Base-by-base conservation (phyloP, 2,113 vertebrate species). In the Thamnophis sirtalis region DNA sequence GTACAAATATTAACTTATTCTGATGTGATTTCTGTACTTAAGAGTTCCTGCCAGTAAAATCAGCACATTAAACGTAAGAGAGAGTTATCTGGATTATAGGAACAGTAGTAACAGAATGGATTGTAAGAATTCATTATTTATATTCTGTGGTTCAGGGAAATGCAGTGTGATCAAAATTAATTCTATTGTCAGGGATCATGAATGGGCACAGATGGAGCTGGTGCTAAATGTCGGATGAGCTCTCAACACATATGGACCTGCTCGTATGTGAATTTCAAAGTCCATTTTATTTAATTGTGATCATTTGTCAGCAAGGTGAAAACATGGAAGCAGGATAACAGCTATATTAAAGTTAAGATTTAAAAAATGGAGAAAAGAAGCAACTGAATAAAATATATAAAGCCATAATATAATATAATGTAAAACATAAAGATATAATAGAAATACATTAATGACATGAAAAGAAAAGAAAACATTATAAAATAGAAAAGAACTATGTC, bases 1-100 rank as follows among this genome's bases (percentile, higher is more conserved):
- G 96, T 94, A 95, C 96, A 97, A 96, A 96, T 95, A 97, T 96
- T 96, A 96, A 95, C 95, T 94, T 95, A 95, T 58, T 11, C 89
- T 93, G 68, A 94, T 94, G 94, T 92, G 43, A n/a, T 93, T 96
- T 93, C 80, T 96, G 93, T 58, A 85, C 89, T 94, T 94, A 63
- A 89, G 5, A 33, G 19, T 93, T 90, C 68, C 92, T 84, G 92
- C 89, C 84, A 48, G 24, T 58, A 93, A 87, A 96, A 93, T 50
- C 6, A 28, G 89, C 51, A 15, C 48, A 28, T 11, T 93, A 60
- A 60, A 9, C n/a, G 13, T 49, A 26, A 38, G 24, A 49, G 87
- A 22, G 49, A 84, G 5, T 93, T 87, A 93, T 11, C 91, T 95
- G 86, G n/a, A 95, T 89, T 94, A 94, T 91, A 95, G 94, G 53